Conservation (phyloP, 1,140 invertebrate species). For the Caenorhabditis remanei region DNA sequence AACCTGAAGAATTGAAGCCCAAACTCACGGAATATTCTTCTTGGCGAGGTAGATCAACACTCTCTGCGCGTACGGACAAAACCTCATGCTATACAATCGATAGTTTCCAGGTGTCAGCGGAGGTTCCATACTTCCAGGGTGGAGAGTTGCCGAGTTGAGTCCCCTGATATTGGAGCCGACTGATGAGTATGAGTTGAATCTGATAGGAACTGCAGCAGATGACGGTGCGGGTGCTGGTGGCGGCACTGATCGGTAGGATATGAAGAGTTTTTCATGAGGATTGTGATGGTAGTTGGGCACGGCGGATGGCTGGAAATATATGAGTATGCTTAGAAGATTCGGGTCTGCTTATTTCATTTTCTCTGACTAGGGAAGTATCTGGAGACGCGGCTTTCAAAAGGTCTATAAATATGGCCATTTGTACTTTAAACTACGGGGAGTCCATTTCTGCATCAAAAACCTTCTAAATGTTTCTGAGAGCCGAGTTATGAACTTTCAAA, state of each 20-base stretch:
- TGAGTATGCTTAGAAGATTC: too few relatives aligned
- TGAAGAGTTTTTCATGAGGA: background rate
- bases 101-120: constrained; percentile 82
- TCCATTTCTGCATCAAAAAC: too few relatives aligned
- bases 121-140: constrained; percentile 78
- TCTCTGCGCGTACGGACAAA: constrained; percentile 90
- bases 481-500: too few relatives aligned
- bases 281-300: background rate
- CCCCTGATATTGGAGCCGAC: constrained; percentile 61
- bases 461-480: too few relatives aligned
- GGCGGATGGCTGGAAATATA: background rate
- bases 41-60: constrained; percentile 86
- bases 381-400: too few relatives aligned
- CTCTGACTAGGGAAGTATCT: too few relatives aligned
- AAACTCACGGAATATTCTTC: constrained; percentile 86
- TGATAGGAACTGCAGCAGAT: constrained; percentile 22
- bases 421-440: too few relatives aligned
- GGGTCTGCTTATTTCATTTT: too few relatives aligned
- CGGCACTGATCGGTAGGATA: constrained; percentile 3
- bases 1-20: too few relatives aligned
- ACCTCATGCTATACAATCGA: constrained; percentile 89
- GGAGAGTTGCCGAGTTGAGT: constrained; percentile 59
- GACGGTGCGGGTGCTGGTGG: background rate
- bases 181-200: constrained; percentile 38
- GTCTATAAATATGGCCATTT: too few relatives aligned